Conservation (phyloP, 2,888 invertebrate genomes). For the Volucella zonaria region DNA sequence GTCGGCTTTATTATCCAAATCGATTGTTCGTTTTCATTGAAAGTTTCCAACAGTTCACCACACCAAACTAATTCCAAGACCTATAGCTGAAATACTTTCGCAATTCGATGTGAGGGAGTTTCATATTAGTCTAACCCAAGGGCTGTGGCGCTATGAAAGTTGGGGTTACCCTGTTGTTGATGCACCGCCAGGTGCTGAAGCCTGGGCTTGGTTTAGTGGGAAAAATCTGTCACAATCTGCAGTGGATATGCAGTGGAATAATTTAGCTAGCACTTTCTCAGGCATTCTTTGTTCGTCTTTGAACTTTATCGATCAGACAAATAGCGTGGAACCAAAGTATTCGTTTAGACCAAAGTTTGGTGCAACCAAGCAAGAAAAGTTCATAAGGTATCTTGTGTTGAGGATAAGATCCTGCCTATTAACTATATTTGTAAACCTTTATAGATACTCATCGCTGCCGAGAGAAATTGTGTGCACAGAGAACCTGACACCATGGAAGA, state of each 20-base stretch:
- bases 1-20: conserved; percentile 76
- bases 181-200: conserved; percentile 96
- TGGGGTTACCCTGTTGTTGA: conserved; percentile 97
- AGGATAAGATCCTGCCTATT: neutral
- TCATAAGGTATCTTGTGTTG: conserved; percentile 47
- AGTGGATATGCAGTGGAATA: conserved; percentile 93
- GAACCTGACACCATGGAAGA: conserved; percentile 99
- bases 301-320: conserved; percentile 94
- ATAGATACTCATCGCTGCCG: conserved; percentile 94
- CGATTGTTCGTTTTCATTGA: neutral
- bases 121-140: conserved; percentile 95
- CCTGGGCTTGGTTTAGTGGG: conserved; percentile 94
- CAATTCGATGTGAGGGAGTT: conserved; percentile 94
- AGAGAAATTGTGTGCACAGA: conserved; percentile 99
- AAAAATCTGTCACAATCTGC: conserved; percentile 81
- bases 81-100: conserved; percentile 93
- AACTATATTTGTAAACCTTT: conserved; percentile 81
- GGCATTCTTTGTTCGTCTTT: conserved; percentile 98
- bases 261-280: conserved; percentile 94
- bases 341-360: conserved; percentile 88
- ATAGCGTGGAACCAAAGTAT: conserved; percentile 92
- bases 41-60: conserved; percentile 86
- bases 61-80: conserved; percentile 93
- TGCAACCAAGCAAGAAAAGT: conserved; percentile 38
- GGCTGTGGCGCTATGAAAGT: conserved; percentile 94